Evolutionary conservation across 2,797 vertebrate species (phyloP), one percentile per base, ranked within the genome.

Genomic region (Crenichthys baileyi): DNA sequence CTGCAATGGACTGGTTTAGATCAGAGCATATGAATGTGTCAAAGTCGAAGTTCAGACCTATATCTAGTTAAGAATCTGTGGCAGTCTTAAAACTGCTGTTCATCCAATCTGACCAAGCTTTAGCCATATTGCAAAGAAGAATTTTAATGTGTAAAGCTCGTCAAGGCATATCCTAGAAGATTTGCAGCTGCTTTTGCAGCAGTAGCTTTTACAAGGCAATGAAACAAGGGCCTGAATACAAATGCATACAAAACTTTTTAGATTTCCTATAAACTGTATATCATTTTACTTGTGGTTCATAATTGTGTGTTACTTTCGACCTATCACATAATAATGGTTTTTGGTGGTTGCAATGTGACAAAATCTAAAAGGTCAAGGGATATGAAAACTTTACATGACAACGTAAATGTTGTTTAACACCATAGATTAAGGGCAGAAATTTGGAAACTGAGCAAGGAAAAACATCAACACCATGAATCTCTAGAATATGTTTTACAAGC

Each of bases 401-500:
- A 9, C 60, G 31, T 20, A 20, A 31, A 18, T 63, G 60, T 26
- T 67, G 63, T 67, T 88, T 88, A 79, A 72, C 77, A 72, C 73
- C 77, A 50, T 72, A 72, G 55, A 58, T 55, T 26, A 29, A 67
- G 60, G 68, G 70, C 65, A 72, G 68, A 31, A 56, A 65, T 85
- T 74, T 73, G 31, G 36, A 60, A 70, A 74, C 75, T 39, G 5
- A 70, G 77, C 7, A 5, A 70, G 48, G 20, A 71, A 72, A 76
- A 76, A 77, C 60, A 88, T 87, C 16, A 78, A 83, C 75, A 67
- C 72, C 75, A 13, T 24, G 15, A 70, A 81, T 68, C 67, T 26
- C 41, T 3, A 18, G 84, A 89, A 84, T 83, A 73, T 39, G 78
- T 80, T 87, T 85, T 72, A 53, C 41, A n/a, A 83, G 71, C 71